Evolutionary conservation across 2,888 invertebrate genomes (phyloP), one percentile per base, ranked within the genome.

Genomic region (Andricus quercusramuli): DNA sequence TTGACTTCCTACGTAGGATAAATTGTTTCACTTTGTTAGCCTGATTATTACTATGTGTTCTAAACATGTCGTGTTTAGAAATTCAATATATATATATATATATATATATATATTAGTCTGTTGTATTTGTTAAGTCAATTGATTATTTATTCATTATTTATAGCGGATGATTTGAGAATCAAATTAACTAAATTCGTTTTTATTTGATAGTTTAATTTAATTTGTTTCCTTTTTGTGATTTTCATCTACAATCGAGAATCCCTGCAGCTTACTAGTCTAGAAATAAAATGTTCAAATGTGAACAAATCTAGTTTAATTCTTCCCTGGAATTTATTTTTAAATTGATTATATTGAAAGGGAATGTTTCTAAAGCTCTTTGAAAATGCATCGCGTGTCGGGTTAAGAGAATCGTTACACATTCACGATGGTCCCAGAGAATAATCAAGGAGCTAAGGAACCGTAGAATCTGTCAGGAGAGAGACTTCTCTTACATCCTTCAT

Each of bases 401-500:
- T 74, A 37, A 56, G 74, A 32, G 74, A 80, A 84, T 89, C 86
- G 86, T 89, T 89, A 87, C 86, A 83, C 84, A 90, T 89, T 88
- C 87, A 79, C 78, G 78, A 79, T 84, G 83, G 86, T 87, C 86
- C 79, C 83, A 77, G 83, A 81, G 89, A 90, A 90, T 90, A 89
- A 89, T 89, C 88, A 88, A 89, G 88, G 84, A 87, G 85, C 83
- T 84, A 83, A 83, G 74, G 74, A 59, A 74, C 74, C 56, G 32
- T 32, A 56, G 74, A 56, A 74, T 74, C 74, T 56, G 74, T 74
- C 74, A 74, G 74, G 32, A 74, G 56, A 51, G 59, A 41, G 59
- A 85, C 85, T 88, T 88, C 88, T 89, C 85, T 86, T 88, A 90
- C 91, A 91, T 91, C 91, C 90, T 91, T 92, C 91, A 92, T 92